Evolutionary conservation across 2,113 vertebrate species (phyloP).

Genomic region (Larimichthys crocea): DNA sequence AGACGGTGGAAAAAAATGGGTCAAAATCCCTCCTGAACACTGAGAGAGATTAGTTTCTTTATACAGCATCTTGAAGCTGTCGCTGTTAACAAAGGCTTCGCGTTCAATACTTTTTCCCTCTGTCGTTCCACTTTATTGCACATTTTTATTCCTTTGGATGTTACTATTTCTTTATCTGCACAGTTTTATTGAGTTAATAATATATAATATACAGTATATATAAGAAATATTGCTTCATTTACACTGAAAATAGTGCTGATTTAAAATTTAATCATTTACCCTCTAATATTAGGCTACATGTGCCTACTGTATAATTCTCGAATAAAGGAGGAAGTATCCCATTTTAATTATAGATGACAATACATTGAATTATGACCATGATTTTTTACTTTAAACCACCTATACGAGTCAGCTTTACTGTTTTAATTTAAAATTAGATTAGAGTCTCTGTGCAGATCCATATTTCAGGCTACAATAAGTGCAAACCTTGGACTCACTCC

Average conservation of each 20-base stretch:
- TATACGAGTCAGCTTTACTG: constrained; percentile 2
- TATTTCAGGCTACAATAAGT: constrained; percentile 58
- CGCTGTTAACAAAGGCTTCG: too few species aligned
- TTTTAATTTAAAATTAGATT: constrained; percentile 45
- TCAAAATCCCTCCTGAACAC: too few species aligned
- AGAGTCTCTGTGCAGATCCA: constrained; percentile 38
- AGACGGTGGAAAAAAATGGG: too few species aligned
- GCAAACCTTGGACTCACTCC: constrained; percentile 64
- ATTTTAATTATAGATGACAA: constrained; percentile 33
- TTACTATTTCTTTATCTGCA: too few species aligned
- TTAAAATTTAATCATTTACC: constrained; percentile 3
- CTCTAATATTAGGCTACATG: not conserved
- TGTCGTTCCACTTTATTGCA: too few species aligned
- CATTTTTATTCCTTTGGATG: too few species aligned
- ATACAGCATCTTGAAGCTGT: too few species aligned
- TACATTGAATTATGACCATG: constrained; percentile 4
- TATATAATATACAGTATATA: too few species aligned
- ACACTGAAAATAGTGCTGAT: not conserved
- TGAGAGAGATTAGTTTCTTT: too few species aligned
- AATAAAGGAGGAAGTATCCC: not conserved
- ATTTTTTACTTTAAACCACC: not conserved
- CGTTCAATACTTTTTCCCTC: too few species aligned
- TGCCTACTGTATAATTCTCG: not conserved
- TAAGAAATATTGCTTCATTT: too few species aligned
- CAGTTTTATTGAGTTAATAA: too few species aligned